Evolutionary conservation across 2,113 vertebrate species (phyloP).

Genomic region (Lampris megalopsis): DNA sequence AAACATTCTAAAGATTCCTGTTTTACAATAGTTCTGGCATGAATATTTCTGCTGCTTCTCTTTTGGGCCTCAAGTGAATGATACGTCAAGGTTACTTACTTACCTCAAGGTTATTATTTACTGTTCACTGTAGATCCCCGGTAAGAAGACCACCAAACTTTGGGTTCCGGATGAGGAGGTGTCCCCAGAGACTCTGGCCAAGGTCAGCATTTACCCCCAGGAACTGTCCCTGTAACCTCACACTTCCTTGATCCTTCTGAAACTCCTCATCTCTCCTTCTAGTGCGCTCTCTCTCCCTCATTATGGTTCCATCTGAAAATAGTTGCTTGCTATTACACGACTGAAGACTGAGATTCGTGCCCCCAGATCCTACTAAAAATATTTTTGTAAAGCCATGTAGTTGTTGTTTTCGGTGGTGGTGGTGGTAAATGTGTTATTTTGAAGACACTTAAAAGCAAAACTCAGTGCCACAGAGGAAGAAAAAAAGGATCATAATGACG

Average conservation of each 20-base stretch:
- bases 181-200: slow-evolving; percentile 94
- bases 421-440: no score
- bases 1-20: no score
- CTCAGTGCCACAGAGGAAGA: no score
- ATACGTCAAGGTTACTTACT: background rate
- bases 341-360: no score
- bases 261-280: background rate
- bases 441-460: no score
- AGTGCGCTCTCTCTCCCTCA: background rate
- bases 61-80: background rate
- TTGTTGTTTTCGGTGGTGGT: no score
- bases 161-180: slow-evolving; percentile 99
- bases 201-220: slow-evolving; percentile 80
- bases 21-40: background rate
- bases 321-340: no score
- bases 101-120: background rate
- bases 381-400: no score
- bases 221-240: background rate
- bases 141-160: slow-evolving; percentile 99
- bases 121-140: slow-evolving; percentile 86
- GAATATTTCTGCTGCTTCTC: background rate
- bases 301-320: no score
- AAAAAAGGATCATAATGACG: no score
- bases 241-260: background rate
- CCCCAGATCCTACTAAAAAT: no score